These are phyloP conservation scores for Leuciscus idus DNA, from an alignment of 2,113 vertebrate species.

Conservation along the genomic window DNA sequence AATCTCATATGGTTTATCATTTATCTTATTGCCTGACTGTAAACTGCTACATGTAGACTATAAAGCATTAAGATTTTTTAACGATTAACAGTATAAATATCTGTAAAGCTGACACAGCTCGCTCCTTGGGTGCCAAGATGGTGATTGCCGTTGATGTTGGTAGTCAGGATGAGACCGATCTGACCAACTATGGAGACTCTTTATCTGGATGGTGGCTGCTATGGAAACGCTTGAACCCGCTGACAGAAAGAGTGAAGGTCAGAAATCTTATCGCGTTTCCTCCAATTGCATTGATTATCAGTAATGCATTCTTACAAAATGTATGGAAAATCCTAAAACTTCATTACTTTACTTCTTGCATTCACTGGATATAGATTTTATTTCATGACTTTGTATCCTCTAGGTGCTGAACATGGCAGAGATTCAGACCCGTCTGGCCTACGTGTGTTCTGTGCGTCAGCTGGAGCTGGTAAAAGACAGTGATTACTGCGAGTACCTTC, in stretches of 20 bases:
- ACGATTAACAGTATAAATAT: neutral
- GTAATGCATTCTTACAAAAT: too few species aligned
- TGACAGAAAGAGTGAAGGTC: constrained; percentile 89
- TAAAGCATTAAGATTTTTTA: neutral
- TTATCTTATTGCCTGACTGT: neutral
- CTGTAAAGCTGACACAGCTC: constrained; percentile 85
- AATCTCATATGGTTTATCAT: neutral
- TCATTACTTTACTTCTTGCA: too few species aligned
- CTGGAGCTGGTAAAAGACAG: constrained; percentile 88
- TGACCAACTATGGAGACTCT: constrained; percentile 90
- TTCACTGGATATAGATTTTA: neutral
- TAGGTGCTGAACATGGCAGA: constrained; percentile 96
- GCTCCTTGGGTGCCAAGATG: constrained; percentile 90
- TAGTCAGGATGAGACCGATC: constrained; percentile 86
- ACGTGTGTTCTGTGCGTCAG: constrained; percentile 93
- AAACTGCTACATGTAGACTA: neutral
- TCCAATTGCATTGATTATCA: too few species aligned
- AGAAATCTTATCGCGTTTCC: neutral
- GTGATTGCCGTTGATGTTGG: constrained; percentile 92
- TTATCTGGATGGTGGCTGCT: constrained; percentile 95
- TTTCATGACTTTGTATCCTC: neutral
- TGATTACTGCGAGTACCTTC: constrained; percentile 93
- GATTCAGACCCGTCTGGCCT: constrained; percentile 92
- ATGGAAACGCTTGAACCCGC: constrained; percentile 92
- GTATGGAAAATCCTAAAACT: too few species aligned